Evolutionary conservation across 2,113 vertebrate genomes (phyloP), one percentile per base, ranked within the genome.

Genomic region (Panurus biarmicus): DNA sequence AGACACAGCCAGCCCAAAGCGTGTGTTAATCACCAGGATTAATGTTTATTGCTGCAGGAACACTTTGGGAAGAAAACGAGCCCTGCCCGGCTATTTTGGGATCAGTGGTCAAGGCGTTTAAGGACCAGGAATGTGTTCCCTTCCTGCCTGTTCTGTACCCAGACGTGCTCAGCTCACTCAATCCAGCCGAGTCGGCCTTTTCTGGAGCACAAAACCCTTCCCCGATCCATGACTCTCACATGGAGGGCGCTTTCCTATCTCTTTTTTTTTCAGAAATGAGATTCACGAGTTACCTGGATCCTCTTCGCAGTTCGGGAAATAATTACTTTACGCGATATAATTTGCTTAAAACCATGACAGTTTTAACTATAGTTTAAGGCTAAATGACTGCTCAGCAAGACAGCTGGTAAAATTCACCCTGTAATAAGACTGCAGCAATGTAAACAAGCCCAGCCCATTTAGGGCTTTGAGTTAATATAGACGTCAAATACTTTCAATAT

Each of bases 341-440:
- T 95, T 96, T 95, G 90, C 95, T 96, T 96, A 94, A 94, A 97
- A 92, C 79, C 86, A 92, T 93, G 92, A 94, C 94, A 96, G 79
- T 87, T 88, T 87, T 96, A 96, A 96, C 78, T 92, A 95, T 85
- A 96, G 86, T 94, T 96, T 89, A 89, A 88, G 66, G 87, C 92
- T 87, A 93, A 94, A 90, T 95, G 94, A 81, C 89, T 95, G 69
- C 26, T 93, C 89, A 87, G 82, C 65, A 67, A 96, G 91, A 96
- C 95, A 96, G 94, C 96, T 96, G 96, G 92, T 84, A 93, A 94
- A 94, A 96, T 85, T 88, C 92, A 91, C 85, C 89, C 95, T 96
- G 66, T 96, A 96, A 85, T 83, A 94, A 89, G 73, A 86, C 76
- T 77, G 94, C 76, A 94, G 93, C 82, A 53, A 77, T 76, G 67